Evolutionary conservation across 2,888 invertebrate genomes (phyloP), one percentile per base, ranked within the genome.

Genomic region (Acronicta psi): DNA sequence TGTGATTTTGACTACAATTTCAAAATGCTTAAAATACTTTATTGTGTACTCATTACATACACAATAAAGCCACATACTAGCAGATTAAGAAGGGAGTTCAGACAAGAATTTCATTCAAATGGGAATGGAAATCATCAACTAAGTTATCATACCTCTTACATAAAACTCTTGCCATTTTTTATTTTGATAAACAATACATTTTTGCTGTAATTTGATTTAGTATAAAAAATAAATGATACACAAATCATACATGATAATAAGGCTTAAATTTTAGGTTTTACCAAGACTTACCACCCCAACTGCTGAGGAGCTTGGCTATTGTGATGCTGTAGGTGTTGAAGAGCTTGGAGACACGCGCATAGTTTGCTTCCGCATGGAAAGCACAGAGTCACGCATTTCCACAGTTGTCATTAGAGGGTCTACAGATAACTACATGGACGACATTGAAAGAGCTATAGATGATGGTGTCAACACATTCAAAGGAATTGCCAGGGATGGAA

Each of bases 391-490:
- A 4, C 96, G 97, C 49, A 97, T 99, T 64, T 96, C 99, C 1
- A 99, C 99, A 0, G 96, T 99, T 75, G 97, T 99, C 11, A 95
- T 99, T 63, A 96, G 99, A 70, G 99, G 99, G 1, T 97, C 99
- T 0, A 99, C 99, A 5, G 99, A 99, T 74, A 99, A 99, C 88
- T 98, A 98, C 82, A 98, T 99, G 98, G 99, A 99, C 89, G 99
- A 99, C 82, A 97, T 99, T 81, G 99, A 99, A 92, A 95, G 99
- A 63, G 98, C 99, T 23, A 96, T 99, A 79, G 99, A 99, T 91
- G 99, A 99, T 94, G 99, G 99, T 63, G 98, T 99, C 17, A 99
- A 99, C 87, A 99, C 99, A 31, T 99, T 98, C 93, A 99, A 99
- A 90, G 97, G 97, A 51, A 94, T 98, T 36, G 96, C 97, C 0